phyloP scores from a whole-genome alignment of 2,888 invertebrate species.

The Bellardia pandia region DNA sequence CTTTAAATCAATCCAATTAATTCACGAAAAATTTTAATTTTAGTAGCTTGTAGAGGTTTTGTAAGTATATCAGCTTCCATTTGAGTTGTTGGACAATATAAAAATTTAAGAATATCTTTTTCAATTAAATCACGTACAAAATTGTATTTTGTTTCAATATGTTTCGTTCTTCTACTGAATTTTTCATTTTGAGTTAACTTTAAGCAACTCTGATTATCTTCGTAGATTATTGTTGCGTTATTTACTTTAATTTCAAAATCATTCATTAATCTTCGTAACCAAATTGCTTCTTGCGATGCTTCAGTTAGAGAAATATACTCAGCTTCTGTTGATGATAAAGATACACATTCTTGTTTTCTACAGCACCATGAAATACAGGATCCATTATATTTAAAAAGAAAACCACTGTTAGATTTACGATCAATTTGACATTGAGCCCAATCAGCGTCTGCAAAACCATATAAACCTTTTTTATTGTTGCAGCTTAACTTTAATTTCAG shows the following conservation, averaged over 20 bases:
- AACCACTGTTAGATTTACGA: conserved; percentile 47
- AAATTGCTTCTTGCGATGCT: conserved; percentile 14
- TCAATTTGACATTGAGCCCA: conserved; percentile 58
- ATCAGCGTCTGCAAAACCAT: conserved; percentile 61
- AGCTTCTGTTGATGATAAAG: conserved; percentile 31
- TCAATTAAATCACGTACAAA: neutral
- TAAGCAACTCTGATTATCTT: conserved; percentile 41
- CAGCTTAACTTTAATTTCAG: conserved; percentile 29
- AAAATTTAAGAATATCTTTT: neutral
- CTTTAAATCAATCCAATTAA: neutral
- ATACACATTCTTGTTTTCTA: conserved; percentile 25
- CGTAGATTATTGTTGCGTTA: conserved; percentile 5
- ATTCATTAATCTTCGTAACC: conserved; percentile 34
- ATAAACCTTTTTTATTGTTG: neutral
- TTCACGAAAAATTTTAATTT: neutral
- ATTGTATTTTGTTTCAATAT: neutral
- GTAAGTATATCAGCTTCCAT: conserved; percentile 1
- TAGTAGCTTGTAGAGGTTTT: neutral
- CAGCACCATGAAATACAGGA: conserved; percentile 13
- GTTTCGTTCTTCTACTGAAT: neutral
- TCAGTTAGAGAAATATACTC: neutral
- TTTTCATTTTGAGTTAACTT: neutral
- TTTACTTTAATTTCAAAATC: no score
- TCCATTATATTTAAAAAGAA: conserved; percentile 27
- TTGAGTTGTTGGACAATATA: neutral